Evolutionary conservation across 2,797 vertebrate species (phyloP).

Genomic region (Mus caroli): DNA sequence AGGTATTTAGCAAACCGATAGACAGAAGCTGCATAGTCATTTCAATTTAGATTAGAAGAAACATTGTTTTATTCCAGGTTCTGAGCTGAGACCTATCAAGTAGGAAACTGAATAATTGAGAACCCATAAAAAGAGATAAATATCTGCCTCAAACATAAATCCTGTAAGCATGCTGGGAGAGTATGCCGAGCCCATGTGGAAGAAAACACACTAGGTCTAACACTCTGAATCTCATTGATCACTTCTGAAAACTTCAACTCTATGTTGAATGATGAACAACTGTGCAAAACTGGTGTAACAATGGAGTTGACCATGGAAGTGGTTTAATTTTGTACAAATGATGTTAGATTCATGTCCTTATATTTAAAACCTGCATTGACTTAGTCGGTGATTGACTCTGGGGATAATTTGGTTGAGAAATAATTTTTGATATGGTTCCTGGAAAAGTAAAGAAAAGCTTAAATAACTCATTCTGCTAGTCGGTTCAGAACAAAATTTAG

Average conservation of each 20-base stretch:
- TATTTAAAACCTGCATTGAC: not conserved
- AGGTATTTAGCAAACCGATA: not conserved
- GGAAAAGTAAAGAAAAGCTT: conserved; percentile 38
- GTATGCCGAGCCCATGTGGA: not conserved
- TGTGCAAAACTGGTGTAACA: not conserved
- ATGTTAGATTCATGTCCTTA: not conserved
- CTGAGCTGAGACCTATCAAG: not conserved
- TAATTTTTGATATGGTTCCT: not conserved
- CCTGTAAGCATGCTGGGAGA: not conserved
- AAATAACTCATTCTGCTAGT: not conserved
- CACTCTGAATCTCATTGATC: not conserved
- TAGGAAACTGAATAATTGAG: not conserved
- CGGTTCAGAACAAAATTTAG: conserved; percentile 47
- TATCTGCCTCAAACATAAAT: not conserved
- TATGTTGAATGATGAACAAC: not conserved
- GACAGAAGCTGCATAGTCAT: not conserved
- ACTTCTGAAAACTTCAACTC: not conserved
- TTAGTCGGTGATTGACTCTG: not conserved
- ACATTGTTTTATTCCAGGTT: not conserved
- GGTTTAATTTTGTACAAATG: not conserved
- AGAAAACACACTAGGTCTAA: not conserved
- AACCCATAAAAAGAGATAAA: not conserved
- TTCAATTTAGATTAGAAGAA: not conserved
- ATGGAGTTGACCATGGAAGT: not conserved
- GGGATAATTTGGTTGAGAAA: not conserved